Evolutionary conservation across 2,113 vertebrate genomes (phyloP), one percentile per base, ranked within the genome.

Genomic region (Chiloscyllium plagiosum): DNA sequence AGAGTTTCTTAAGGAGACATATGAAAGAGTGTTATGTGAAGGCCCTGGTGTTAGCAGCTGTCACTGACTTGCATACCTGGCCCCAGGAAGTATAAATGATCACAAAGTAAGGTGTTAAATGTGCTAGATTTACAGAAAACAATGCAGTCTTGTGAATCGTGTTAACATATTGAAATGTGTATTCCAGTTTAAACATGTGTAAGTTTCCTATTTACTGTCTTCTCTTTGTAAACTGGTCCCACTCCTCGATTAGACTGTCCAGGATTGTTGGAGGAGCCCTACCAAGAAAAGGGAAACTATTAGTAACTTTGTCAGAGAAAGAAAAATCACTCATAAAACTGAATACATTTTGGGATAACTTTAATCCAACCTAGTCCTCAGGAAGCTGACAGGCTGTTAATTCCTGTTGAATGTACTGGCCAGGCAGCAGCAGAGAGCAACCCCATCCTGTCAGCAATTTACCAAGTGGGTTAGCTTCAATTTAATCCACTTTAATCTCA

Each of bases 271-370:
- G 17, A 20, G n/a, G 78, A 92, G 33, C 8, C 89, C 89, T 93
- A 37, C 65, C 33, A 93, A 66, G 89, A 93, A 83, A 93, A 93
- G 89, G 33, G n/a, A 4, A 68, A 93, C 19, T 93, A 37, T 93
- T n/a, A 93, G 89, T 17, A 92, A 76, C 29, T 22, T 83, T 20
- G 13, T 20, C 5, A 22, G 0, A 37, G 4, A 89, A 26, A 66
- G 66, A 65, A 20, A 33, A 37, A 37, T 78, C 56, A 66, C 26
- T 20, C 33, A 68, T 37, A 68, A 37, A 93, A 93, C 37, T 66
- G 33, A 92, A 65, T 33, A 42, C 4, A 83, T 56, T 56, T 61
- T 37, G 65, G 89, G 89, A 1, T 93, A 7, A 22, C 37, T 93
- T n/a, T 7, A 66, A 93, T 24, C 61, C 37, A 93, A 66, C 1